These are phyloP conservation scores for Drosophila pseudotakahashii DNA, from an alignment of 2,888 invertebrate species.

Conservation along the genomic window DNA sequence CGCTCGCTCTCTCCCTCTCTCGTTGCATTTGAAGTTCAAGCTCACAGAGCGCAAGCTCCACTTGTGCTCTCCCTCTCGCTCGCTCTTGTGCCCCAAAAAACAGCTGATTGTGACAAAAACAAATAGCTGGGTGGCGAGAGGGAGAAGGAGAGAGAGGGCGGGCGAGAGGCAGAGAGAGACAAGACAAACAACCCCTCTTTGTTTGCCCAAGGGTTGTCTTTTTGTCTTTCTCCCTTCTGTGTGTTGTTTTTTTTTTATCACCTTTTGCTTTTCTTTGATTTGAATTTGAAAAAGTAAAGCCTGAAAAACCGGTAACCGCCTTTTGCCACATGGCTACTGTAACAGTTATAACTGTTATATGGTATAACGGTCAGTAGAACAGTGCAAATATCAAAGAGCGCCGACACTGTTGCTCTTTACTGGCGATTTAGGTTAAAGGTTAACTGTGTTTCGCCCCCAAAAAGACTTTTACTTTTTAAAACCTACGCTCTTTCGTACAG, in stretches of 20 bases:
- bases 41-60: slow-evolving; percentile 64
- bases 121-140: slow-evolving; percentile 3
- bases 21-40: slow-evolving; percentile 75
- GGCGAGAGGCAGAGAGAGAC: neutral
- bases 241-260: slow-evolving; percentile 13
- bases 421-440: slow-evolving; percentile 75
- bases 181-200: slow-evolving; percentile 35
- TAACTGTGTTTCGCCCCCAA: slow-evolving; percentile 49
- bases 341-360: slow-evolving; percentile 38
- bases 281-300: slow-evolving; percentile 40
- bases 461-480: slow-evolving; percentile 69
- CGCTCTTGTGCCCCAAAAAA: slow-evolving; percentile 29
- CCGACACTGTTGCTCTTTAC: slow-evolving; percentile 69
- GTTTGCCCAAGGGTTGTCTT: slow-evolving; percentile 62
- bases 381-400: slow-evolving; percentile 48
- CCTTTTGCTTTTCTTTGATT: slow-evolving; percentile 22
- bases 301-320: slow-evolving; percentile 61
- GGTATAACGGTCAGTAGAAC: slow-evolving; percentile 51
- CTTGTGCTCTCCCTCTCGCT: slow-evolving; percentile 13
- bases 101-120: slow-evolving; percentile 46
- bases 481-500: slow-evolving; percentile 2
- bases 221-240: slow-evolving; percentile 5
- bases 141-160: slow-evolving; percentile 1
- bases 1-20: slow-evolving; percentile 31
- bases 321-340: slow-evolving; percentile 29